Conservation (phyloP, 1,140 invertebrate genomes). For the Delia radicum region DNA sequence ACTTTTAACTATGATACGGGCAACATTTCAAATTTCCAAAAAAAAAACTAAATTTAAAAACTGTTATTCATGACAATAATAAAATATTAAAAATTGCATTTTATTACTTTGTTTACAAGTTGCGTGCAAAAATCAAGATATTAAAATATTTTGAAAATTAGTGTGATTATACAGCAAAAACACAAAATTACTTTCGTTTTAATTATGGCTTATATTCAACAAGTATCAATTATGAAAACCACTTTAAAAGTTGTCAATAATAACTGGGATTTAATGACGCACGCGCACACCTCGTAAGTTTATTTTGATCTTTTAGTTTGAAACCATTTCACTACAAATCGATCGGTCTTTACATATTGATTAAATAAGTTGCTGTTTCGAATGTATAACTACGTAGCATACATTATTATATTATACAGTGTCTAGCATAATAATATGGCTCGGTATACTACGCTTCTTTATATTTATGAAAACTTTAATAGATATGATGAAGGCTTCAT, state of each 20-base stretch:
- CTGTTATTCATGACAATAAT: no score
- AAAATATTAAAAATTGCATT: background rate
- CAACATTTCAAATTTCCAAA: background rate
- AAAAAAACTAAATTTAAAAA: no score
- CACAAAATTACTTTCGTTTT: background rate
- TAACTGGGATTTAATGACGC: background rate
- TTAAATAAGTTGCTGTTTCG: no score
- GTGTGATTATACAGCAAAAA: background rate
- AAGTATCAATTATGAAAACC: conserved; percentile 10
- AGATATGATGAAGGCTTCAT: no score
- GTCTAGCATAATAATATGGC: no score
- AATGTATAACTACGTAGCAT: no score
- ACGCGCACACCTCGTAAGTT: background rate
- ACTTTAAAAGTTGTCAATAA: conserved; percentile 4
- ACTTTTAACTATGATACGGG: background rate
- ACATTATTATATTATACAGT: no score
- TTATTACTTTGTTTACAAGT: background rate
- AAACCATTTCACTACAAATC: no score
- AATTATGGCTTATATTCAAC: conserved; percentile 13
- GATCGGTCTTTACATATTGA: no score
- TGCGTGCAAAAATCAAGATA: background rate
- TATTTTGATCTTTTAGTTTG: background rate
- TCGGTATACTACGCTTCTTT: no score
- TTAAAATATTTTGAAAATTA: background rate
- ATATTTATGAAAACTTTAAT: no score